Base-by-base conservation (phyloP, 2,113 vertebrate species). In the Eretmochelys imbricata region DNA sequence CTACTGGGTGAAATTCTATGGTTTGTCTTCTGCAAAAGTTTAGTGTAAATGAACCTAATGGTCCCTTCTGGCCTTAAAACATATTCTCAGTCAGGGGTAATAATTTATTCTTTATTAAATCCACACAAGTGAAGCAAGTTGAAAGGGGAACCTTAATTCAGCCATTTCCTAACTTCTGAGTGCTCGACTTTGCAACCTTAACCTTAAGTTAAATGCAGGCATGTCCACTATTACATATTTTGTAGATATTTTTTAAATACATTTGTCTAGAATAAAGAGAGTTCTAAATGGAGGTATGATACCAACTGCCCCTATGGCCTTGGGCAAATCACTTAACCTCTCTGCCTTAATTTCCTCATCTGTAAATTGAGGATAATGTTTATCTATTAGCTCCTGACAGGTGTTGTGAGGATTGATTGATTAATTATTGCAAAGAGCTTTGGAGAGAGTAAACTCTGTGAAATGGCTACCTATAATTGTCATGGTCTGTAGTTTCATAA, bases 61-160 rank as follows among this genome's bases (percentile, higher is more conserved):
- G 1, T 50, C 6, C 20, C 92, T 92, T 16, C 51, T 83, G 10
- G 46, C n/a, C 35, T 93, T 91, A 48, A 2, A 38, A 92, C 2
- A 2, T 49, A 20, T 16, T 53, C 88, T 69, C 1, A 5, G 3
- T 75, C 62, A 72, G 5, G 51, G 57, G 6, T 84, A 3, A 0
- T 25, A n/a, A 72, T 2, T 75, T 80, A 82, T 1, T 25, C 25
- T 42, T 42, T 19, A 42, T 57, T 82, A 17, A 19, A 29, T 51
- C 46, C 0, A 0, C 85, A 89, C 50, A 76, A 75, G 42, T 89
- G n/a, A 72, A 48, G 65, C 62, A 13, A 50, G 80, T 69, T 69
- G 35, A 69, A 69, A 69, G 35, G 17, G 2, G 3, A 2, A 49
- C 4, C 6, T 94, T 80, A 1, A 87, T 80, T 82, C 35, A 84